Evolutionary conservation across 1,140 invertebrate species (phyloP).

Genomic region (Vanessa tameamea): DNA sequence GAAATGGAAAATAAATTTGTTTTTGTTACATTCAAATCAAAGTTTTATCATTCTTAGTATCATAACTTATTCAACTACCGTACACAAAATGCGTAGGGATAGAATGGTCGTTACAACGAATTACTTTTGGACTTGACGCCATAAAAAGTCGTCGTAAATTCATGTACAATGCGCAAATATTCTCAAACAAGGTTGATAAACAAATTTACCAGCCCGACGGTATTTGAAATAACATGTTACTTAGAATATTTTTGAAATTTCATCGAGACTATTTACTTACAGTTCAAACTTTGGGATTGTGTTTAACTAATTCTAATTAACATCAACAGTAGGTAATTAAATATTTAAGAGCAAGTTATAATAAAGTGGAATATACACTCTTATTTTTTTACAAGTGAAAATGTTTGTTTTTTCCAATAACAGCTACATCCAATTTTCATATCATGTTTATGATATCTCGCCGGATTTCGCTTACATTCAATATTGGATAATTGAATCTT

Average conservation of each 20-base stretch:
- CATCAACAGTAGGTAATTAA: no score
- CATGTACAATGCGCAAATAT: slow-evolving; percentile 1
- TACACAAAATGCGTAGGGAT: slow-evolving; percentile 35
- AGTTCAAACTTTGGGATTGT: no score
- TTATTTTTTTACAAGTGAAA: slow-evolving; percentile 11
- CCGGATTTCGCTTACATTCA: slow-evolving; percentile 14
- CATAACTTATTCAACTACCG: slow-evolving; percentile 2
- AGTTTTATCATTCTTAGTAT: background rate
- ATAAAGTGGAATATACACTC: no score
- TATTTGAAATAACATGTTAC: background rate
- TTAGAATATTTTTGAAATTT: no score
- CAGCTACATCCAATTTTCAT: slow-evolving; percentile 28
- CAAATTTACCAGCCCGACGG: slow-evolving; percentile 4
- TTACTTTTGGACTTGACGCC: slow-evolving; percentile 38
- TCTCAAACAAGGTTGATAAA: slow-evolving; percentile 24
- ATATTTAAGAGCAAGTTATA: no score
- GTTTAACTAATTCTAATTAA: no score
- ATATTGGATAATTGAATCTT: background rate
- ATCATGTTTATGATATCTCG: slow-evolving; percentile 21
- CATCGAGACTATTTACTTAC: no score
- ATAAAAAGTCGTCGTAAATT: slow-evolving; percentile 48
- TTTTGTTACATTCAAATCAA: background rate
- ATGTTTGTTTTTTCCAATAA: slow-evolving; percentile 31
- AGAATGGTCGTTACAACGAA: slow-evolving; percentile 38
- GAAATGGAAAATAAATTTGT: background rate